phyloP scores from a whole-genome alignment of 2,113 vertebrate genomes.

The Caracal caracal region DNA sequence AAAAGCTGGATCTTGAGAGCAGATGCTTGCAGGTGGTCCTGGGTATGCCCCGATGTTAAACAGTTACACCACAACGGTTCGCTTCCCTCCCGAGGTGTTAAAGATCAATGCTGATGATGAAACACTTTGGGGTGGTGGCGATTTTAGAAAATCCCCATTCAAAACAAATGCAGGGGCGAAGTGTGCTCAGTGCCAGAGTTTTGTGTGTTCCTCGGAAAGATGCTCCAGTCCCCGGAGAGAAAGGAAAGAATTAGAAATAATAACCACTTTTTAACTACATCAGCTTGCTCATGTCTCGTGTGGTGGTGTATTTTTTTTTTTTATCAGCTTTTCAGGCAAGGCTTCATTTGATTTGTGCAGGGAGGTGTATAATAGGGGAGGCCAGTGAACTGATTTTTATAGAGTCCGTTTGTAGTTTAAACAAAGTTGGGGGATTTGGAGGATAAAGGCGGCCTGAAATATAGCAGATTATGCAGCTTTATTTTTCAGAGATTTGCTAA shows the following conservation, averaged over 20 bases:
- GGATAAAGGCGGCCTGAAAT: conserved; percentile 87
- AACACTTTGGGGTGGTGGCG: conserved; percentile 75
- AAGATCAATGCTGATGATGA: conserved; percentile 80
- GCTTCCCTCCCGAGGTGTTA: conserved; percentile 72
- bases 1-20: conserved; percentile 58
- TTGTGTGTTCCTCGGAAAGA: conserved; percentile 76
- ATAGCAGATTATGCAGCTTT: conserved; percentile 87
- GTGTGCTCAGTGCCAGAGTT: conserved; percentile 72
- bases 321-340: conserved; percentile 85
- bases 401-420: conserved; percentile 87
- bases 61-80: neutral
- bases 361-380: conserved; percentile 85
- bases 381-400: conserved; percentile 85
- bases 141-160: conserved; percentile 84
- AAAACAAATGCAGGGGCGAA: conserved; percentile 80
- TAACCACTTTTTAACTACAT: conserved; percentile 85
- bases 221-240: conserved; percentile 80
- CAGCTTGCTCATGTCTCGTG: conserved; percentile 72
- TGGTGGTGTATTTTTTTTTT: conserved; percentile 64
- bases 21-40: conserved; percentile 69
- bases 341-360: conserved; percentile 88
- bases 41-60: conserved; percentile 67
- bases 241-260: conserved; percentile 83
- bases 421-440: conserved; percentile 88
- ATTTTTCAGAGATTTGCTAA: conserved; percentile 83